Evolutionary conservation across 2,888 invertebrate species (phyloP).

Genomic region (Malacosoma neustria): DNA sequence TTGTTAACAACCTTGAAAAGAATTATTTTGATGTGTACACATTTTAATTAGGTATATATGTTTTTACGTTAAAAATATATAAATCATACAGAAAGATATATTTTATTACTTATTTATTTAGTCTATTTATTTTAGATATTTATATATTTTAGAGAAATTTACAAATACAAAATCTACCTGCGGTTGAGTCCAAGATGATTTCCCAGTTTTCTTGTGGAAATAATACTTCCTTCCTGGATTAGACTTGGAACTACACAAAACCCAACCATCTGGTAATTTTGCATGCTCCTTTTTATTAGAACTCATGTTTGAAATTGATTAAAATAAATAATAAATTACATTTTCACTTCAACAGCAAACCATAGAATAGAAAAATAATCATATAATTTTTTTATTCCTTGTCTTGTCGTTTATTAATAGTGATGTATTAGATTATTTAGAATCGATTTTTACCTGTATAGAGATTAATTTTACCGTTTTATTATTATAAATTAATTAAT

Average conservation of each 20-base stretch:
- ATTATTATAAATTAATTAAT: no score
- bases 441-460: no score
- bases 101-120: not conserved
- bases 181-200: constrained; percentile 62
- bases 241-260: constrained; percentile 57
- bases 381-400: no score
- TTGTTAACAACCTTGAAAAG: constrained; percentile 41
- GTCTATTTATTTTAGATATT: not conserved
- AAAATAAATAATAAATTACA: not conserved
- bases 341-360: no score
- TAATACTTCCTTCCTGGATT: constrained; percentile 60
- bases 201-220: constrained; percentile 63
- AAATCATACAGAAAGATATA: not conserved
- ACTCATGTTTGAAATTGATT: constrained; percentile 33
- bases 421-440: no score
- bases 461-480: no score
- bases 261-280: constrained; percentile 67
- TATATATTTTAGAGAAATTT: not conserved
- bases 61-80: no score
- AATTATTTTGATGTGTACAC: not conserved
- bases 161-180: constrained; percentile 41
- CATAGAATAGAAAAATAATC: no score
- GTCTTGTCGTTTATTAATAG: no score
- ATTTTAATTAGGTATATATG: no score
- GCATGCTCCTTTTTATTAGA: constrained; percentile 37